Evolutionary conservation across 37 sponge, comb jelly and placozoan species (phyloP).

Genomic region (Beroe ovata): DNA sequence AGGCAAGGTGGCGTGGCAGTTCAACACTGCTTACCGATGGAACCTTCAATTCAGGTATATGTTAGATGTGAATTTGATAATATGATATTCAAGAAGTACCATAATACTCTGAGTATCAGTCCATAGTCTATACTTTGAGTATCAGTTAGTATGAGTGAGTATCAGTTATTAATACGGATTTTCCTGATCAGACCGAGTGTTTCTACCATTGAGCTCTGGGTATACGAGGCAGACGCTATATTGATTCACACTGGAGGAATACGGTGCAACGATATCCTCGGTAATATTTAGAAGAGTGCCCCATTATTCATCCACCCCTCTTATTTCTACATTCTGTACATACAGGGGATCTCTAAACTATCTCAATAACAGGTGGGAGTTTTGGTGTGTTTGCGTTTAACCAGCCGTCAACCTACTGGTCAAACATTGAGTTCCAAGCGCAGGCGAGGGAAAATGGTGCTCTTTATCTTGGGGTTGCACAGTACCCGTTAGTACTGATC

Average conservation of each 20-base stretch:
- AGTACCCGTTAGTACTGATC: too few species aligned
- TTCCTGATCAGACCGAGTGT: conserved; percentile 57
- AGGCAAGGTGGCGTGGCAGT: conserved; percentile 25
- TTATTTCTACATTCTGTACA: too few species aligned
- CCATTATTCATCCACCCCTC: too few species aligned
- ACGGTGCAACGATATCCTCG: conserved; percentile 1
- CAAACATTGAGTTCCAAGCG: conserved; percentile 28
- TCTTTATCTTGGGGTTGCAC: neutral
- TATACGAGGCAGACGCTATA: conserved; percentile 1
- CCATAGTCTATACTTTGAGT: too few species aligned
- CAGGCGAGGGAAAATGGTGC: neutral
- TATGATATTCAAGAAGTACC: too few species aligned
- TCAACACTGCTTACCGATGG: conserved; percentile 55
- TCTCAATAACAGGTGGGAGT: conserved; percentile 12
- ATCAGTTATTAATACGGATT: too few species aligned
- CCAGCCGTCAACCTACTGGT: conserved; percentile 34
- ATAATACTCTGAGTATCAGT: too few species aligned
- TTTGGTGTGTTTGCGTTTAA: conserved; percentile 43
- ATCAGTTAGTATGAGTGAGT: too few species aligned
- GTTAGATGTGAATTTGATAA: too few species aligned
- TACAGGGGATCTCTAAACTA: too few species aligned
- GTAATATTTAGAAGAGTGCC: too few species aligned
- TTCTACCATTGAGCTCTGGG: neutral
- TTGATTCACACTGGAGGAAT: conserved; percentile 15
- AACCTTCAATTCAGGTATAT: conserved; percentile 19